Evolutionary conservation across 2,797 vertebrate genomes (phyloP).

Genomic region (Moxostoma hubbsi): DNA sequence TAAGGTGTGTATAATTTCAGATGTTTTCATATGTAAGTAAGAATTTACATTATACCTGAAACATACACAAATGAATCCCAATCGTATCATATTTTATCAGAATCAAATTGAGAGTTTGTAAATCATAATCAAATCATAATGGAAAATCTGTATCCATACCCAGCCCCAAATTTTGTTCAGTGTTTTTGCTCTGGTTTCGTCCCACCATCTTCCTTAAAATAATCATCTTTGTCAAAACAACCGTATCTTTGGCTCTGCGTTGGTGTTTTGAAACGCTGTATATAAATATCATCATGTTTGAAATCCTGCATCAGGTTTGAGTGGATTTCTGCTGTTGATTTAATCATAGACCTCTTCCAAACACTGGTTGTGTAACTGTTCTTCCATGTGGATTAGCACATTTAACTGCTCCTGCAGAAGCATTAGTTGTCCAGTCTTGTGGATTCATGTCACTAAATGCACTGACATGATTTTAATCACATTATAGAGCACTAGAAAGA

Average conservation of each 20-base stretch:
- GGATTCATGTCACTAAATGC: neutral
- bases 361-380: slow-evolving; percentile 50
- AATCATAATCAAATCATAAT: no score
- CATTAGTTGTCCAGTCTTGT: slow-evolving; percentile 5
- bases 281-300: slow-evolving; percentile 53
- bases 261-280: slow-evolving; percentile 15
- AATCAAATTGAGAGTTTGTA: no score
- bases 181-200: neutral
- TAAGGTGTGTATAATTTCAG: no score
- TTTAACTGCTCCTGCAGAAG: slow-evolving; percentile 15
- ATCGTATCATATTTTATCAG: no score
- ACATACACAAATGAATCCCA: no score
- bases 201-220: neutral
- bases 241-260: neutral
- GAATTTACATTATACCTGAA: no score
- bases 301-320: slow-evolving; percentile 23
- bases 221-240: slow-evolving; percentile 18
- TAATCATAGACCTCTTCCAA: slow-evolving; percentile 10
- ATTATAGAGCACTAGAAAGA: neutral
- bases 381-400: slow-evolving; percentile 19
- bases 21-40: no score
- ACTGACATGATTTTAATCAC: neutral
- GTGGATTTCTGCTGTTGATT: slow-evolving; percentile 20
- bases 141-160: neutral
- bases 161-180: neutral